Base-by-base conservation (phyloP, 1,140 invertebrate genomes). In the Mesaphorura yosii region DNA sequence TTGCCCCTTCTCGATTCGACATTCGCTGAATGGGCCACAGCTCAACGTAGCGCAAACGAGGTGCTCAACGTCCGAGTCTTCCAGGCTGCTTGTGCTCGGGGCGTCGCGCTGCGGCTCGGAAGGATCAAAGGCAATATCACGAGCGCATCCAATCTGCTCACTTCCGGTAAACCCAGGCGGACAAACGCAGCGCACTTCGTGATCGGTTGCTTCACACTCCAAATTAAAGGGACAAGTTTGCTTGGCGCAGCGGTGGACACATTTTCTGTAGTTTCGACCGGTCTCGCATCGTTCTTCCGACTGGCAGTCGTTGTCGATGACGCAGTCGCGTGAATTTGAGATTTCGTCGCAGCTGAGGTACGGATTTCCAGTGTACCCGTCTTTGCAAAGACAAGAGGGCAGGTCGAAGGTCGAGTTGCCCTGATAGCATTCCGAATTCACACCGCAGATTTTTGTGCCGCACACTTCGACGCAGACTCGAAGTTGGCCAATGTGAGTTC, bases 301-400 rank as follows among this genome's bases (percentile, higher is more conserved):
- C 4, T 46, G 46, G 44, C 60, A 62, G 3, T 55, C 42, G 3
- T 38, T 19, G 23, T 62, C 55, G 12, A 46, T 62, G 45, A 41
- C 26, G 48, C 55, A 48, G 34, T 54, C 48, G 37, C 34, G 38
- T 48, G 44, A 45, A n/a, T 20, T 19, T 7, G 42, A 27, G 0
- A 48, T 25, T 25, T 47, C 28, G 7, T 48, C 19, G 38, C 81
- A 83, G 56, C 77, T 73, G 0, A 77, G 70, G 55, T 80, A 84
- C 51, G 84, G 82, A 76, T 88, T 83, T 51, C 85, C 85, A 2
- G 77, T 78, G 66, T 77, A 86, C 23, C 84, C 84, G 39, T 76
- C 72, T 2, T 76, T 67, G 69, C 85, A 88, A 2, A 78, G 76
- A 65, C 85, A 88, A 3, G 79, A 77, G 2, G 84, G 83, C n/a